Percentiles rank a stretch among this genome's conserved stretches.
phyloP scores from a whole-genome alignment of 2,888 invertebrate genomes.

The Dastarcus helophoroides region DNA sequence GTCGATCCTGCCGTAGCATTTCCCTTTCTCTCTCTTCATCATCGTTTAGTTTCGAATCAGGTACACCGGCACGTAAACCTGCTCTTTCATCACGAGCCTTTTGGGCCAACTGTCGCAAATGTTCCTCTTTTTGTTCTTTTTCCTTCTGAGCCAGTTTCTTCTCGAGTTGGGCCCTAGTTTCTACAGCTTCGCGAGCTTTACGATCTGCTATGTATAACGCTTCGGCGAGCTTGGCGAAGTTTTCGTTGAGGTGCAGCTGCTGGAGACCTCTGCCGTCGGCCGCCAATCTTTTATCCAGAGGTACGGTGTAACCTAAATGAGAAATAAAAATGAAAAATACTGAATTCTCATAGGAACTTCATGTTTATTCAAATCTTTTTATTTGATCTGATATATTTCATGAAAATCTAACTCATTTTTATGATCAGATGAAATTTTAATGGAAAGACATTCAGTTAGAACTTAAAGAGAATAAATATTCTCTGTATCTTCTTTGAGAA shows the following conservation, averaged over 20 bases:
- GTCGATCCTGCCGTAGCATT: conserved; percentile 74
- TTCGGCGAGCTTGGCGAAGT: conserved; percentile 96
- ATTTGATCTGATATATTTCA: no score
- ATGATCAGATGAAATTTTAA: no score
- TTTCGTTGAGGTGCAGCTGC: conserved; percentile 96
- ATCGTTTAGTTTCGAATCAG: conserved; percentile 23
- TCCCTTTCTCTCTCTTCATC: conserved; percentile 75
- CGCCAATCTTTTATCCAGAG: conserved; percentile 92
- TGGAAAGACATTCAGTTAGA: no score
- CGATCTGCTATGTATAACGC: conserved; percentile 93
- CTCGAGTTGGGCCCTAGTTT: conserved; percentile 90
- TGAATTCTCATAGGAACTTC: no score
- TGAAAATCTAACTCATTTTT: no score
- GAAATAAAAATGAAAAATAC: no score
- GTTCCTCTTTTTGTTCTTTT: conserved; percentile 96
- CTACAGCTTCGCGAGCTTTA: conserved; percentile 95
- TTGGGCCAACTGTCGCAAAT: conserved; percentile 84
- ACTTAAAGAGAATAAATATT: no score
- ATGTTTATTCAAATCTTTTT: no score
- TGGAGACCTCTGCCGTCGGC: conserved; percentile 97
- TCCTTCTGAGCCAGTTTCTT: conserved; percentile 95
- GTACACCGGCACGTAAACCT: conserved; percentile 48
- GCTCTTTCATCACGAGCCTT: conserved; percentile 92
- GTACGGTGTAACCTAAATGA: conserved; percentile 81
- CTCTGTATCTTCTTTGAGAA: no score